phyloP scores from a whole-genome alignment of 1,140 invertebrate species.

The Euwallacea fornicatus region DNA sequence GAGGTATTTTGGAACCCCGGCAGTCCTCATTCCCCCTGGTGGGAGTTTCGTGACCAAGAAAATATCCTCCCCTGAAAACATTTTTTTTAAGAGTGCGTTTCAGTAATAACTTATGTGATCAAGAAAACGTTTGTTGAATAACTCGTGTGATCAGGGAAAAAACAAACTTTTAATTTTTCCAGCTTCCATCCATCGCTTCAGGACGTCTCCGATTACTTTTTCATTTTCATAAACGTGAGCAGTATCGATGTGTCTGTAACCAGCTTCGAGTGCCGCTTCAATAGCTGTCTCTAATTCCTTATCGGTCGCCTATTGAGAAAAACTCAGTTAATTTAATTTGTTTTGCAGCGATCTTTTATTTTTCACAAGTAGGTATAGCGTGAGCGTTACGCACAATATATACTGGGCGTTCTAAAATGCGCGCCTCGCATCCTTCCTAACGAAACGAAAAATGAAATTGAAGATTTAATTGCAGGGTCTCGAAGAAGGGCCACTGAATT shows the following conservation, averaged over 20 bases:
- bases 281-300: constrained; percentile 71
- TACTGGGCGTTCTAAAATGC: too few species aligned
- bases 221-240: constrained; percentile 83
- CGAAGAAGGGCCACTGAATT: too few species aligned
- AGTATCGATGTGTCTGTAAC: constrained; percentile 81
- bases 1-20: constrained; percentile 71
- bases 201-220: constrained; percentile 71
- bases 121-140: too few species aligned
- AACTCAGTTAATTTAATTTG: too few species aligned
- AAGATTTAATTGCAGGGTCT: too few species aligned
- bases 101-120: not conserved
- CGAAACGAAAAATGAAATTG: too few species aligned
- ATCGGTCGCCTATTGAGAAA: constrained; percentile 59
- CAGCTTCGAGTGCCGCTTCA: constrained; percentile 63
- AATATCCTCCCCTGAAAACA: constrained; percentile 65
- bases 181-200: constrained; percentile 72
- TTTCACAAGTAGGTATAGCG: too few species aligned
- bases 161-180: constrained; percentile 63
- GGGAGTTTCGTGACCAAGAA: constrained; percentile 81
- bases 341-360: too few species aligned
- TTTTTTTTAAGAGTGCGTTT: not conserved
- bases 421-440: too few species aligned
- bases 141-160: too few species aligned
- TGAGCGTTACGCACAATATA: too few species aligned
- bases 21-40: constrained; percentile 58